Percentiles rank a stretch among this genome's conserved stretches.
Conservation (phyloP, 1,140 invertebrate genomes). For the Zaprionus gabonicus region DNA sequence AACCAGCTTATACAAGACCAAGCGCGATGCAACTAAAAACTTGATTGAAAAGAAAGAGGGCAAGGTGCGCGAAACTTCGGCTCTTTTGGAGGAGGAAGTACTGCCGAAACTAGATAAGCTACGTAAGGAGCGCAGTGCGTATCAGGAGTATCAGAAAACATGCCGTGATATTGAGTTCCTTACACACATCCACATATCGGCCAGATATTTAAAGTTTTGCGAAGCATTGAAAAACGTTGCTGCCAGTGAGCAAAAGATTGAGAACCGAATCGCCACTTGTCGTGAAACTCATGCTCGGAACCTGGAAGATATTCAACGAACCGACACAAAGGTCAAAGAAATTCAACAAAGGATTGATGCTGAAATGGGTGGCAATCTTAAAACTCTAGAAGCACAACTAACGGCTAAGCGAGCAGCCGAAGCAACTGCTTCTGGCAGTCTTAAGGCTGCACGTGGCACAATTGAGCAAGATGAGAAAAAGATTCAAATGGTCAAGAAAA, state of each 20-base stretch:
- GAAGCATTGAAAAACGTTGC: conserved; percentile 64
- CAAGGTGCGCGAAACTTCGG: conserved; percentile 94
- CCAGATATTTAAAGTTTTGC: conserved; percentile 64
- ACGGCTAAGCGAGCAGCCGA: conserved; percentile 89
- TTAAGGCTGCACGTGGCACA: conserved; percentile 89
- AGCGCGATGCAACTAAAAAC: conserved; percentile 94
- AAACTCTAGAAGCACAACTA: conserved; percentile 88
- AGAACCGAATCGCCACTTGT: conserved; percentile 58
- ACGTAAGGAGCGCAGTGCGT: conserved; percentile 93
- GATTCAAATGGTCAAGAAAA: conserved; percentile 89
- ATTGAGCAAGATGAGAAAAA: conserved; percentile 90
- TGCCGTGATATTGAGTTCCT: conserved; percentile 94
- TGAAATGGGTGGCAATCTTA: conserved; percentile 88
- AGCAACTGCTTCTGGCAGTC: conserved; percentile 88
- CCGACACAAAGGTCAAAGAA: conserved; percentile 85
- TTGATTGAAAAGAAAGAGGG: conserved; percentile 97
- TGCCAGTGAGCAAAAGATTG: conserved; percentile 63
- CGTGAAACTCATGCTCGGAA: conserved; percentile 86
- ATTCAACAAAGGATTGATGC: conserved; percentile 87
- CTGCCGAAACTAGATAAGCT: conserved; percentile 94
- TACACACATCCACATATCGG: conserved; percentile 86
- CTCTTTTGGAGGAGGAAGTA: conserved; percentile 94
- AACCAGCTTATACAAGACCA: conserved; percentile 98
- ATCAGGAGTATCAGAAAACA: conserved; percentile 95
- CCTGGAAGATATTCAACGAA: conserved; percentile 85